Base-by-base conservation (phyloP, 2,797 vertebrate genomes). In the Synaphobranchus kaupii region DNA sequence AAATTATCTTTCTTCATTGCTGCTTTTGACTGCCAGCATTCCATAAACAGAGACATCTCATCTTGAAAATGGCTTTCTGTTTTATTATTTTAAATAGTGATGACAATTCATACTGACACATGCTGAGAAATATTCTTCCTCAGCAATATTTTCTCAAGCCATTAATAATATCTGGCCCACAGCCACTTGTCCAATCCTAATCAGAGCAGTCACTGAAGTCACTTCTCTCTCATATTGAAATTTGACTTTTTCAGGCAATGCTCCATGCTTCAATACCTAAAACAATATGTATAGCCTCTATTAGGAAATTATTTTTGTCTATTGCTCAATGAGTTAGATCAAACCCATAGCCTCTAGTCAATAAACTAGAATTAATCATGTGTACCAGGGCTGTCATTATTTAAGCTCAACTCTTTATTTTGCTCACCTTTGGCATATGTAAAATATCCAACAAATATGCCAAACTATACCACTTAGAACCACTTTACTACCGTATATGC, bases 41-140 rank as follows among this genome's bases (percentile, higher is more conserved):
- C 44, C 56, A 63, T 63, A 66, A 48, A 63, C 39, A 39, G 58
- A 66, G 60, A 22, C 47, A 47, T 85, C 68, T 85, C 44, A 85
- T 85, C 84, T 85, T 85, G 39, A 85, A 68, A 85, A 28, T 63
- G 60, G 39, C 58, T 85, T 28, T 34, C 44, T 39, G 60, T 85
- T 85, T 85, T 63, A 68, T 85, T 71, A 71, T 85, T 85, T 66
- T 85, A 71, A 85, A 66, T 12, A 85, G 5, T n/a, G 84, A 44
- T 85, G 31, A 25, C 84, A 48, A 85, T 85, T 68, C 48, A 85
- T 68, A 13, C 25, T 25, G 84, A 66, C 31, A n/a, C 58, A 39
- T n/a, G 22, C 22, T 60, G 83, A 39, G 22, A 48, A 85, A 68
- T 48, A 50, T 85, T 25, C 60, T 20, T 28, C 39, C 56, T 44